Conservation (phyloP, 2,888 invertebrate species). For the Aleiodes alternator region DNA sequence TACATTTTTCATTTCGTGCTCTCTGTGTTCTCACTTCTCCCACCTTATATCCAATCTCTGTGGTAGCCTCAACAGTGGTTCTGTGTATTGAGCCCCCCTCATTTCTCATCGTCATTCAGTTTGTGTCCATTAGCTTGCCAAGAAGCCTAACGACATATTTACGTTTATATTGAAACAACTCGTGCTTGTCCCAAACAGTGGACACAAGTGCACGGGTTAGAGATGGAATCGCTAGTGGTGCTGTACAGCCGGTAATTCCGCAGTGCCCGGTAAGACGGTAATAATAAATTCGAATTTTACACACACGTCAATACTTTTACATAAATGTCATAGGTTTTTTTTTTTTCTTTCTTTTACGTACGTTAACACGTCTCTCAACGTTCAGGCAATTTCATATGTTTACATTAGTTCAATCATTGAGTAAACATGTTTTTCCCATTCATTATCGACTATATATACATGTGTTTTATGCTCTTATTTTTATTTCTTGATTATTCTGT, state of each 20-base stretch:
- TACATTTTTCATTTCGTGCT: constrained; percentile 46
- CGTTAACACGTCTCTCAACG: not conserved
- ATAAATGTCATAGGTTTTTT: constrained; percentile 26
- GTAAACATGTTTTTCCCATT: too few species aligned
- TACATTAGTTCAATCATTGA: not conserved
- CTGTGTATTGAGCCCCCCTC: too few species aligned
- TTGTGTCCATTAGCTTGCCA: too few species aligned
- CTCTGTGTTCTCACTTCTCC: constrained; percentile 45
- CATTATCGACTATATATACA: too few species aligned
- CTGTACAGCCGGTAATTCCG: constrained; percentile 64
- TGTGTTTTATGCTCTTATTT: too few species aligned
- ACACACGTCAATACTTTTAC: not conserved
- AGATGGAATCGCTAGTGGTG: constrained; percentile 50
- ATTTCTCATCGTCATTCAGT: too few species aligned
- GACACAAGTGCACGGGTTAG: constrained; percentile 34
- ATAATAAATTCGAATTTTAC: constrained; percentile 15
- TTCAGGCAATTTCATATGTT: constrained; percentile 18
- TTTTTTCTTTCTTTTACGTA: too few species aligned
- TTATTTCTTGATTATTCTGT: too few species aligned
- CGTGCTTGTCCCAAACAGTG: constrained; percentile 22
- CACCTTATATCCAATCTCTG: not conserved
- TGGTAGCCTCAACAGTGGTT: too few species aligned
- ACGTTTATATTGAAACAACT: not conserved
- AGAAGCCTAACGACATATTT: constrained; percentile 16
- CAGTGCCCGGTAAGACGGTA: constrained; percentile 63